phyloP scores from a whole-genome alignment of 2,888 invertebrate genomes.

The Onthophagus sagittarius region DNA sequence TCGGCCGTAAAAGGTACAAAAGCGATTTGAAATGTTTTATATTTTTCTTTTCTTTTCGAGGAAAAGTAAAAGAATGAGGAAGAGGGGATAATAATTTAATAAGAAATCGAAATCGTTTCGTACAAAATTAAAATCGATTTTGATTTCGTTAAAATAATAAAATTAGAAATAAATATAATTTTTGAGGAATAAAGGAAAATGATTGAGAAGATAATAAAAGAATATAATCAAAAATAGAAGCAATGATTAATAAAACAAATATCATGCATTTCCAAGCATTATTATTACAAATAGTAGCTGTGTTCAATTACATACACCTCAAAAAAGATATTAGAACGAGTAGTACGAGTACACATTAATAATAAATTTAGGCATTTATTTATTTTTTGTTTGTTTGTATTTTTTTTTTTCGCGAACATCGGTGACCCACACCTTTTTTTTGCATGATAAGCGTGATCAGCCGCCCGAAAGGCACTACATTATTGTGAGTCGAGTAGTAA shows the following conservation, averaged over 20 bases:
- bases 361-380: slow-evolving; percentile 27
- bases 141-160: not conserved
- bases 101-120: not conserved
- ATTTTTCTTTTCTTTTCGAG: slow-evolving; percentile 17
- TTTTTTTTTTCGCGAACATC: slow-evolving; percentile 20
- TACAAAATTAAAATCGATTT: not conserved
- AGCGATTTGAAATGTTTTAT: not conserved
- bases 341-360: slow-evolving; percentile 52
- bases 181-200: not conserved
- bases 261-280: slow-evolving; percentile 84
- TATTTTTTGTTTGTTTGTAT: not conserved
- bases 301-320: slow-evolving; percentile 54
- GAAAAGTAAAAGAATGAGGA: slow-evolving; percentile 26
- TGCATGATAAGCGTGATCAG: slow-evolving; percentile 45
- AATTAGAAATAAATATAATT: not conserved
- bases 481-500: slow-evolving; percentile 43
- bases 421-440: slow-evolving; percentile 46
- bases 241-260: slow-evolving; percentile 70
- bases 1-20: not conserved
- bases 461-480: slow-evolving; percentile 50
- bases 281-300: slow-evolving; percentile 79
- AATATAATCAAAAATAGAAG: slow-evolving; percentile 44
- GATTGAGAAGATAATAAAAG: slow-evolving; percentile 1
- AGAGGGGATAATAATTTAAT: slow-evolving; percentile 16
- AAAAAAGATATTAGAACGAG: slow-evolving; percentile 49